Base-by-base conservation (phyloP, 1,140 invertebrate species). In the Hycleus phaleratus region DNA sequence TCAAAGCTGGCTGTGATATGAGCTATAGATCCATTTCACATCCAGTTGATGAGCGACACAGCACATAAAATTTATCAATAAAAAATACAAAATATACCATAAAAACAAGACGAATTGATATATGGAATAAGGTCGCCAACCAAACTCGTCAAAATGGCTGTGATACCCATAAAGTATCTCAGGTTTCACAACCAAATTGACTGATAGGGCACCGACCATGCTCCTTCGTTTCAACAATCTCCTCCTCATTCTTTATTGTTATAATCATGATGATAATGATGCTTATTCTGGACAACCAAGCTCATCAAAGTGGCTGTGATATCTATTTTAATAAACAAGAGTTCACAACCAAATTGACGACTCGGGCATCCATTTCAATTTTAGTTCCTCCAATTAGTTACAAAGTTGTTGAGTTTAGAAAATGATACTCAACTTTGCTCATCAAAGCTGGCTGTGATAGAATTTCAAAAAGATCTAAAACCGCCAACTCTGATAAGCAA, bases 401-500 rank as follows among this genome's bases (percentile, higher is more conserved):
- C 10, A 0, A 1, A 18, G 18, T 39, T 39, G 26, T 2, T 7
- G 1, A 46, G 18, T 40, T 49, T 39, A 56, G 50, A 32, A 39
- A 9, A 18, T 25, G 46, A 68, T 67, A 74, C 76, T 77, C 73
- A 77, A 78, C 81, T 77, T 76, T 85, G 83, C 82, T 85, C 83
- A 86, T 86, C 84, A 86, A 87, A 86, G 84, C 85, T 87, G 85
- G 85, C 85, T 87, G 85, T 87, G 85, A 87, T 86, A 87, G 83
- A 77, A 71, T 58, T 32, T 73, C 24, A 48, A 18, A 39, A 72
- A 67, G 64, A 65, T 68, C 83, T 88, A 87, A 82, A 78, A 88
- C 86, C 83, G 79, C 85, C 85, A 83, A 81, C 81, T 84, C 85
- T 86, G 81, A 86, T 80, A 82, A 70, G 71, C 51, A 69, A 52